Evolutionary conservation across 2,113 vertebrate species (phyloP).

Genomic region (Gobius niger): DNA sequence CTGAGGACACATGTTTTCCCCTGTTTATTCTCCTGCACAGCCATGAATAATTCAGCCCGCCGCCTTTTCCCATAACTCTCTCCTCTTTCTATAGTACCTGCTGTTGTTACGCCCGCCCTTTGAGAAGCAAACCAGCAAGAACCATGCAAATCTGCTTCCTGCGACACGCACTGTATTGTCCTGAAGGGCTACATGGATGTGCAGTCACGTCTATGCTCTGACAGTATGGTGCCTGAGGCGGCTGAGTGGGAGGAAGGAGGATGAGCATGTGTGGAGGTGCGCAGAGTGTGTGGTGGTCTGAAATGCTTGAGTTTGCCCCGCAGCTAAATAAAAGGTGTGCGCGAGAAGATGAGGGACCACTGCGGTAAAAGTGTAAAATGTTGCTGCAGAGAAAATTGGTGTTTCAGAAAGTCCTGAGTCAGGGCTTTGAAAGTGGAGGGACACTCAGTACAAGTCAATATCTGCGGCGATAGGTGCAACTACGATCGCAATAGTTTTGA

Average conservation of each 20-base stretch:
- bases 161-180: slow-evolving; percentile 40
- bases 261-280: slow-evolving; percentile 26
- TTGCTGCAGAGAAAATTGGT: slow-evolving; percentile 40
- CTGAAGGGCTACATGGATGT: slow-evolving; percentile 68
- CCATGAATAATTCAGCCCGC: slow-evolving; percentile 74
- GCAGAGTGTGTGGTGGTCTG: slow-evolving; percentile 28
- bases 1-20: slow-evolving; percentile 40
- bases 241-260: slow-evolving; percentile 15
- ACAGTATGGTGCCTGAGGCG: slow-evolving; percentile 21
- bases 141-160: slow-evolving; percentile 66
- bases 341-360: slow-evolving; percentile 37
- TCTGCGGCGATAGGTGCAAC: slow-evolving; percentile 12
- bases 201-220: slow-evolving; percentile 56
- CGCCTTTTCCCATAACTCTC: slow-evolving; percentile 22
- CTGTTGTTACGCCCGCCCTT: slow-evolving; percentile 33
- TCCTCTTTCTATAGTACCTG: background rate
- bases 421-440: slow-evolving; percentile 33
- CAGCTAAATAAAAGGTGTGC: background rate
- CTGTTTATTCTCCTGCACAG: slow-evolving; percentile 27
- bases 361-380: slow-evolving; percentile 42
- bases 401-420: slow-evolving; percentile 42
- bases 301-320: slow-evolving; percentile 3
- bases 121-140: slow-evolving; percentile 48
- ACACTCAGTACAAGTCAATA: slow-evolving; percentile 6
- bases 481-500: background rate